These are phyloP conservation scores for Siphamia tubifer DNA, from an alignment of 2,113 vertebrate genomes.

Conservation along the genomic window DNA sequence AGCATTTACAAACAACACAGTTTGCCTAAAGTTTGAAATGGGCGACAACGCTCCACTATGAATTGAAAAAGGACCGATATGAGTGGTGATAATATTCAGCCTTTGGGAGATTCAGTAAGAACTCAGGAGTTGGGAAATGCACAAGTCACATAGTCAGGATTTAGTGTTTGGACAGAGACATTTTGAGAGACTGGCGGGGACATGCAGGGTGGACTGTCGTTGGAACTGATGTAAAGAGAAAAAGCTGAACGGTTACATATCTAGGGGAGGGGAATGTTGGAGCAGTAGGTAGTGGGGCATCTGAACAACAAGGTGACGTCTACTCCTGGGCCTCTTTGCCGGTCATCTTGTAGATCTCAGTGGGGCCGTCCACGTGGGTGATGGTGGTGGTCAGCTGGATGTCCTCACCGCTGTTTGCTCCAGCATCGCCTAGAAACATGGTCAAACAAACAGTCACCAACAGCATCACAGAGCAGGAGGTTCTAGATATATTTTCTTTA, in stretches of 20 bases:
- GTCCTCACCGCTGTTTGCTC: conserved; percentile 88
- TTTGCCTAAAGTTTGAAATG: conserved; percentile 37
- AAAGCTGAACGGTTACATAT: conserved; percentile 16
- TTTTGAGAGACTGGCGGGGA: neutral
- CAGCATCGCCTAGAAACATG: conserved; percentile 59
- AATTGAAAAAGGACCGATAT: conserved; percentile 51
- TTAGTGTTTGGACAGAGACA: neutral
- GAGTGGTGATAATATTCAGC: conserved; percentile 38
- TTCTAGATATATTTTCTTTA: no score
- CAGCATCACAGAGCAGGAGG: neutral
- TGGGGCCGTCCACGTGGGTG: conserved; percentile 91
- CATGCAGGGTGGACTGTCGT: conserved; percentile 22
- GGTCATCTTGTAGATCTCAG: conserved; percentile 92
- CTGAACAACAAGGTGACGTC: neutral
- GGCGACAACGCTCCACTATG: neutral
- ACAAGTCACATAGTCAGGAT: neutral
- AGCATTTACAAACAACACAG: conserved; percentile 43
- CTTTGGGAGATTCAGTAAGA: conserved; percentile 1
- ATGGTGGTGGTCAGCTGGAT: conserved; percentile 96
- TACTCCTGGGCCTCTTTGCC: conserved; percentile 95
- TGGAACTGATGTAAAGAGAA: neutral
- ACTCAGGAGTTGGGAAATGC: conserved; percentile 1
- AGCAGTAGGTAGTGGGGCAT: conserved; percentile 23
- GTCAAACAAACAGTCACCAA: neutral
- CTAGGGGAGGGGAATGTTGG: conserved; percentile 4